phyloP scores from a whole-genome alignment of 2,113 vertebrate species.

The Himantopus leucocephalus region DNA sequence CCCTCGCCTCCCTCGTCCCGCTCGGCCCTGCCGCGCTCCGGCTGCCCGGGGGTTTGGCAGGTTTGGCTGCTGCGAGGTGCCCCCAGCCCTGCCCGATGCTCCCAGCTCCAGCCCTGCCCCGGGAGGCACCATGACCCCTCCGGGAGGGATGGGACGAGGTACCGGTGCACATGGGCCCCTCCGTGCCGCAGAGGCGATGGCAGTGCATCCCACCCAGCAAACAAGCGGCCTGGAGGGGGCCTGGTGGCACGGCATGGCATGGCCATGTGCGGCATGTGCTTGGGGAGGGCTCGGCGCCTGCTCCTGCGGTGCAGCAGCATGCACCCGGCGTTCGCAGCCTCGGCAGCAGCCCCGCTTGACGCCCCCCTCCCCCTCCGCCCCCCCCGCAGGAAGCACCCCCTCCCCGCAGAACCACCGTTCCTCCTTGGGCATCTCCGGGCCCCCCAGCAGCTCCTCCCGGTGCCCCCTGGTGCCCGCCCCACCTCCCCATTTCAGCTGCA shows the following conservation, averaged over 20 bases:
- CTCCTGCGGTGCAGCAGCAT: not conserved
- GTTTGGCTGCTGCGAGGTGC: not conserved
- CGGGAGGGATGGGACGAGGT: not conserved
- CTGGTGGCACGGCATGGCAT: not conserved
- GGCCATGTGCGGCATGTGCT: fast-evolving
- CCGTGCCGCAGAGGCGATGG: not conserved
- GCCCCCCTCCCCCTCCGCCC: not conserved
- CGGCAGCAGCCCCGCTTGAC: not conserved
- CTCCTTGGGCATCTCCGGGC: fast-evolving
- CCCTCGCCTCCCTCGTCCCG: not conserved
- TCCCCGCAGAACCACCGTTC: fast-evolving
- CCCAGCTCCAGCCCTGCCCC: not conserved
- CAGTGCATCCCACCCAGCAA: not conserved
- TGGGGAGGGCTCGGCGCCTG: fast-evolving
- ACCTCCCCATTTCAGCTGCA: not conserved
- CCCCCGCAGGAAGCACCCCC: not conserved
- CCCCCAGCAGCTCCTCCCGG: not conserved
- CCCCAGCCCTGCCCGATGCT: not conserved
- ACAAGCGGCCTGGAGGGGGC: fast-evolving
- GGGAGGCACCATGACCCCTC: not conserved
- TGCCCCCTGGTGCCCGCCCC: not conserved
- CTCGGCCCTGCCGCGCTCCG: fast-evolving
- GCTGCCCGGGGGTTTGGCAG: not conserved
- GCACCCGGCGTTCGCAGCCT: fast-evolving
- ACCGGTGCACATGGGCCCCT: fast-evolving